Base-by-base conservation (phyloP, 92 coral and sea anemone genomes). In the Epizoanthus rinbou region DNA sequence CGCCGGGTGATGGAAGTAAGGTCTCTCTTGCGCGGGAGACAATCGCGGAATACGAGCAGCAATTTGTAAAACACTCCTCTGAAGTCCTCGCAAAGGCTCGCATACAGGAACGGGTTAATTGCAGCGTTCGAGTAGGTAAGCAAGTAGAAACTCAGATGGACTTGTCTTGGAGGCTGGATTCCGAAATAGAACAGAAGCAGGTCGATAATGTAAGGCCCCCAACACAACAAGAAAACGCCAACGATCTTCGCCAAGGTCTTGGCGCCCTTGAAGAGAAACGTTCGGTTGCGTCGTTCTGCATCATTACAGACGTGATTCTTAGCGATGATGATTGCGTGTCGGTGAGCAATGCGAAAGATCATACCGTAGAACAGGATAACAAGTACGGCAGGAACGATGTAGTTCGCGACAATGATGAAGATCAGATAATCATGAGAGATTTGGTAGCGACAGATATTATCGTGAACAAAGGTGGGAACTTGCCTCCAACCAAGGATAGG, bases 401-500 rank as follows among this genome's bases (percentile, higher is more conserved):
- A 93, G 81, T 93, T 93, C 3, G 80, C 85, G 35, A 78, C 75
- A 17, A 93, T 83, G 39, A 91, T 81, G 83, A 93, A 91, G 69
- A 91, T 45, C 65, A 79, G 74, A 74, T 75, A 93, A 13, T 85
- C 95, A 1, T 1, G 16, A 21, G 85, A 75, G 16, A 64, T 75
- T 25, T 79, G 60, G 79, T 31, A 93, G 5, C 1, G 0, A 80
- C 97, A 93, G 47, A 2, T 35, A 19, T 64, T 52, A 10, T 21
- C 0, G 1, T 24, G 23, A 9, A 82, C 85, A 21, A 11, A 18
- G 22, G 95, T 79, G 3, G 89, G 90, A 8, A 2, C 0, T 4
- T 53, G 58, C 52, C 98, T 86, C 98, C 98, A 93, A 37, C 98
- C 98, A 85, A 93, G 59, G 56, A 93, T 47, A 1, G 98, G 98